Conservation (phyloP, 1,140 invertebrate species). For the Aradophagus sp. region DNA sequence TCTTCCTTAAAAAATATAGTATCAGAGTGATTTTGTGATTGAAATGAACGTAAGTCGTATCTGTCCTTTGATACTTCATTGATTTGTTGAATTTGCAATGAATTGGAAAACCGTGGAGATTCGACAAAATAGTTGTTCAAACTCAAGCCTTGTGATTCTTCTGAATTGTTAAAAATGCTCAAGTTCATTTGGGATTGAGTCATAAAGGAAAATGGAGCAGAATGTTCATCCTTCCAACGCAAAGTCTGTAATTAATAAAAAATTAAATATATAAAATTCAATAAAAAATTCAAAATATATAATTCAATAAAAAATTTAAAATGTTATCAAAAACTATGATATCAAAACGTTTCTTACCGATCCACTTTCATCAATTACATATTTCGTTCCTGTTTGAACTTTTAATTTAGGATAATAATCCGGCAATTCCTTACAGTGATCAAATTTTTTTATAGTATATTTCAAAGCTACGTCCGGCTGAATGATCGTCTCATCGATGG, state of each 20-base stretch:
- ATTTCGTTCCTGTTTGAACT: slow-evolving; percentile 76
- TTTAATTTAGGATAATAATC: slow-evolving; percentile 73
- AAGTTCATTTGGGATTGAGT: slow-evolving; percentile 86
- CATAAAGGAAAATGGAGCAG: slow-evolving; percentile 85
- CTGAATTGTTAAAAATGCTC: slow-evolving; percentile 66
- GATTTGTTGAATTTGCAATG: slow-evolving; percentile 61
- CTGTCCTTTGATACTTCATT: slow-evolving; percentile 61
- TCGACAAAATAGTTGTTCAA: slow-evolving; percentile 46
- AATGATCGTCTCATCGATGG: slow-evolving; percentile 84
- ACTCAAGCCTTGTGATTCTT: slow-evolving; percentile 17
- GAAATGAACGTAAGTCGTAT: slow-evolving; percentile 65
- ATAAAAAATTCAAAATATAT: too few species aligned
- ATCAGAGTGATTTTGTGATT: slow-evolving; percentile 65
- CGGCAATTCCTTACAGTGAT: slow-evolving; percentile 62
- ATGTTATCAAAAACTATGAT: too few species aligned
- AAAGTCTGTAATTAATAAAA: slow-evolving; percentile 64
- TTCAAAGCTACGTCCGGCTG: slow-evolving; percentile 82
- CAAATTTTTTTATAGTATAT: slow-evolving; percentile 76
- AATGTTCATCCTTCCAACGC: slow-evolving; percentile 84
- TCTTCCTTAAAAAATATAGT: slow-evolving; percentile 63
- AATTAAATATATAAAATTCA: background rate
- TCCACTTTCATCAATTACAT: slow-evolving; percentile 76
- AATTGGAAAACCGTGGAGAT: slow-evolving; percentile 63
- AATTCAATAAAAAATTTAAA: too few species aligned
- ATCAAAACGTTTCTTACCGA: slow-evolving; percentile 52